Percentiles rank a stretch among this genome's conserved stretches.
Conservation (phyloP, 2,797 vertebrate species). For the Steatocranus sp. region DNA sequence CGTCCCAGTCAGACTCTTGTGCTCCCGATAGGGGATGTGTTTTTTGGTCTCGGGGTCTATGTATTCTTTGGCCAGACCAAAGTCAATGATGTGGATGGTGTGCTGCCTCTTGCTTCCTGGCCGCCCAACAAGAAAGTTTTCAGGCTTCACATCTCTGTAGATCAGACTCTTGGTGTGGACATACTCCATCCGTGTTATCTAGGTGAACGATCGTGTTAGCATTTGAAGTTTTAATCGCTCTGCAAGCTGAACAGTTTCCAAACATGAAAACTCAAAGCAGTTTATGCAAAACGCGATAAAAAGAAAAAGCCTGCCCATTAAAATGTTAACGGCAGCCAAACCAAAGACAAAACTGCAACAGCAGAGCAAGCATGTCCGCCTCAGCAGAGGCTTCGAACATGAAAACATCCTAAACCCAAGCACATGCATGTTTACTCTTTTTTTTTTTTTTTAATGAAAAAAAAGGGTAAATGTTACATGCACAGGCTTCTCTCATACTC, state of each 20-base stretch:
- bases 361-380: no score
- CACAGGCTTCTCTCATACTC: neutral
- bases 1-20: conserved; percentile 98
- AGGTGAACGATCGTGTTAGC: neutral
- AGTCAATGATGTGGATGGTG: conserved; percentile 98
- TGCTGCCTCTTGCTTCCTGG: conserved; percentile 95
- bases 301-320: neutral
- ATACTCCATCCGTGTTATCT: conserved; percentile 98
- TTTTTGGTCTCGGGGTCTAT: conserved; percentile 99
- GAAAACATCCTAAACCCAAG: neutral
- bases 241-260: neutral
- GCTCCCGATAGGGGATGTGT: conserved; percentile 99
- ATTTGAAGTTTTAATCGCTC: neutral
- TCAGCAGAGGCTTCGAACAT: neutral
- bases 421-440: neutral
- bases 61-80: conserved; percentile 99
- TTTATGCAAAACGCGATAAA: neutral
- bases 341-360: neutral
- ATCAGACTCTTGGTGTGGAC: conserved; percentile 98
- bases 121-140: conserved; percentile 96
- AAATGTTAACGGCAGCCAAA: neutral
- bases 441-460: neutral
- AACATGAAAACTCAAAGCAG: neutral
- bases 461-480: neutral
- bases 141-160: conserved; percentile 97